phyloP scores from a whole-genome alignment of 2,113 vertebrate species.

The Dolichallabes microphthalmus region DNA sequence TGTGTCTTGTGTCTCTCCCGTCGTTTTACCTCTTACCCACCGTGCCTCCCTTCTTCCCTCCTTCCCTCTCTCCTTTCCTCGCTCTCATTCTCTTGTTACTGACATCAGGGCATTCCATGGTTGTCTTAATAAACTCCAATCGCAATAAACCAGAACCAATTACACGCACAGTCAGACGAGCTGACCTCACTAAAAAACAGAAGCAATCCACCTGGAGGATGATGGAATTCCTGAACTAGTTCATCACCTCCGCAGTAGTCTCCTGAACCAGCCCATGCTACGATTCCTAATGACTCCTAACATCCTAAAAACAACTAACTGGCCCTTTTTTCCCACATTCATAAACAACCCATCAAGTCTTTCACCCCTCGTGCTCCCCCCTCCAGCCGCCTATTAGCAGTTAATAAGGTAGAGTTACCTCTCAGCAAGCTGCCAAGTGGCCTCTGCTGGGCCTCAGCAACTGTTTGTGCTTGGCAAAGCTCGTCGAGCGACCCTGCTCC shows the following conservation, averaged over 20 bases:
- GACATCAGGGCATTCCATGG: constrained; percentile 54
- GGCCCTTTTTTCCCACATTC: constrained; percentile 21
- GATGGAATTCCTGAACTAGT: constrained; percentile 41
- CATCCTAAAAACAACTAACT: not conserved
- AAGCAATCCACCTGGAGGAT: constrained; percentile 57
- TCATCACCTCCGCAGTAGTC: constrained; percentile 5
- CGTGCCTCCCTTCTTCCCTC: constrained; percentile 11
- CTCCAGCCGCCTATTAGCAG: constrained; percentile 53
- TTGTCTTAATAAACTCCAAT: constrained; percentile 57
- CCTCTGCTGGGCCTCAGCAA: constrained; percentile 40
- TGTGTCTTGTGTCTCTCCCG: not conserved
- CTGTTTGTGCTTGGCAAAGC: constrained; percentile 48
- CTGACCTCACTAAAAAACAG: constrained; percentile 45
- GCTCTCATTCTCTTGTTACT: constrained; percentile 48
- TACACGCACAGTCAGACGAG: constrained; percentile 46
- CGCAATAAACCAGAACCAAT: constrained; percentile 53
- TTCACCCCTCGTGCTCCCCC: constrained; percentile 1
- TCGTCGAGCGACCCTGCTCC: constrained; percentile 20
- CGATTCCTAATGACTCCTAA: not conserved
- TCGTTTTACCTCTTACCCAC: not conserved
- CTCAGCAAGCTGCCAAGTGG: constrained; percentile 54
- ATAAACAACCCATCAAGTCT: constrained; percentile 54
- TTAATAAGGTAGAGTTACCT: constrained; percentile 55
- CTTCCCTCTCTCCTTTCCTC: constrained; percentile 2
- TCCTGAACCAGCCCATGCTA: not conserved